Evolutionary conservation across 2,888 invertebrate genomes (phyloP), one percentile per base, ranked within the genome.

Genomic region (Norana najaformis): DNA sequence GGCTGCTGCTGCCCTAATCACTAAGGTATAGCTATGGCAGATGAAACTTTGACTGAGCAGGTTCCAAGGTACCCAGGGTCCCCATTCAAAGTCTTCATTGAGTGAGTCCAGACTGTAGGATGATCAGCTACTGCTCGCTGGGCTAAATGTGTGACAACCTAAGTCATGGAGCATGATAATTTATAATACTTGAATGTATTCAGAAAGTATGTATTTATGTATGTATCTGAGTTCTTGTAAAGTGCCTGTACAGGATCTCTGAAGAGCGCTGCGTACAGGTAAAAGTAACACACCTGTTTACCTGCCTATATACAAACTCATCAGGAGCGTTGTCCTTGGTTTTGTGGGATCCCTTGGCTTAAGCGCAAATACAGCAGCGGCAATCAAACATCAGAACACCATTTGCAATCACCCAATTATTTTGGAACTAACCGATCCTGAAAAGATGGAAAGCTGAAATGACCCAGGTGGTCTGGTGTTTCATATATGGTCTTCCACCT

Each of bases 1-100:
- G 34, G 94, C 94, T 90, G 94, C 94, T 16, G 94, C 94, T 85
- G 90, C 92, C 20, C 93, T 94, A 41, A 92, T 94, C 36, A 94
- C 94, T 90, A 94, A 93, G 92, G 94, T 94, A 82, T 36, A 18
- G 34, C n/a, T 37, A 88, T 88, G 88, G 39, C 30, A 69, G 8
- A 69, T 69, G 30, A 69, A 1, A 69, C n/a, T 69, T 69, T 69
- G 30, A 69, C n/a, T 30, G 30, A 2, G 13, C 69, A 69, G n/a
- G 6, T 8, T 69, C n/a, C n/a, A 8, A n/a, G 69, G 8, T 69
- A 69, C 69, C 69, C 30, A 69, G 69, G 69, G n/a, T 69, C n/a
- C 30, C n/a, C 30, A 8, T n/a, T 30, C n/a, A 69, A 16, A 23
- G 6, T 47, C 41, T 4, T 18, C 18, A 13, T 1, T 41, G 41